Conservation (phyloP, 92 coral and sea anemone genomes). For the Ricordea florida region DNA sequence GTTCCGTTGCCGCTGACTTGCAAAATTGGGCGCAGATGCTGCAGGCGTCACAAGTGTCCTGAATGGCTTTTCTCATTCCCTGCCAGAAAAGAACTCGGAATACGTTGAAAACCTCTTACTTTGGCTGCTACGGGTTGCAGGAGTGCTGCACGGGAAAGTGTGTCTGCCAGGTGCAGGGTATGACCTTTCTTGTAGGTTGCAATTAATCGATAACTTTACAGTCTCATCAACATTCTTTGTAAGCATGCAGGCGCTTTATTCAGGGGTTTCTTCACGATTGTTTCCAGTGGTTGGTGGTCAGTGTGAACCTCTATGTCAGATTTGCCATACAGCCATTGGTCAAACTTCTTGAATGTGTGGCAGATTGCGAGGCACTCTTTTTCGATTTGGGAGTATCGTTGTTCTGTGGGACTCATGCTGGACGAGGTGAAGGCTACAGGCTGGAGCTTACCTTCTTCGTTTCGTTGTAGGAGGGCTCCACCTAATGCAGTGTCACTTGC, state of each 20-base stretch:
- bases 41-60: too few species aligned
- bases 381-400: slow-evolving; percentile 39
- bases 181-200: slow-evolving; percentile 39
- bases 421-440: slow-evolving; percentile 43
- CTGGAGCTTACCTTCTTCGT: too few species aligned
- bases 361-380: slow-evolving; percentile 63
- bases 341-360: slow-evolving; percentile 52
- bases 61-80: too few species aligned
- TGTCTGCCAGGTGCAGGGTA: slow-evolving; percentile 45
- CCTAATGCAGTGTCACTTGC: slow-evolving; percentile 47
- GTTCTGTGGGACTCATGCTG: slow-evolving; percentile 45
- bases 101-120: too few species aligned
- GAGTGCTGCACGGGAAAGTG: slow-evolving; percentile 49
- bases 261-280: slow-evolving; percentile 39
- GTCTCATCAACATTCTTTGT: slow-evolving; percentile 68
- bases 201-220: too few species aligned
- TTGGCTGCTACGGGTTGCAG: too few species aligned
- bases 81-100: too few species aligned
- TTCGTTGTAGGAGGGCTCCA: slow-evolving; percentile 42
- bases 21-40: too few species aligned
- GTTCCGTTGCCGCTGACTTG: too few species aligned
- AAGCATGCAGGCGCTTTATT: slow-evolving; percentile 46
- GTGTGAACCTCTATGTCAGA: slow-evolving; percentile 51
- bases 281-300: slow-evolving; percentile 53
- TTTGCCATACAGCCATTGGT: slow-evolving; percentile 51